Evolutionary conservation across 2,113 vertebrate genomes (phyloP), one percentile per base, ranked within the genome.

Genomic region (Zosterops borbonicus): DNA sequence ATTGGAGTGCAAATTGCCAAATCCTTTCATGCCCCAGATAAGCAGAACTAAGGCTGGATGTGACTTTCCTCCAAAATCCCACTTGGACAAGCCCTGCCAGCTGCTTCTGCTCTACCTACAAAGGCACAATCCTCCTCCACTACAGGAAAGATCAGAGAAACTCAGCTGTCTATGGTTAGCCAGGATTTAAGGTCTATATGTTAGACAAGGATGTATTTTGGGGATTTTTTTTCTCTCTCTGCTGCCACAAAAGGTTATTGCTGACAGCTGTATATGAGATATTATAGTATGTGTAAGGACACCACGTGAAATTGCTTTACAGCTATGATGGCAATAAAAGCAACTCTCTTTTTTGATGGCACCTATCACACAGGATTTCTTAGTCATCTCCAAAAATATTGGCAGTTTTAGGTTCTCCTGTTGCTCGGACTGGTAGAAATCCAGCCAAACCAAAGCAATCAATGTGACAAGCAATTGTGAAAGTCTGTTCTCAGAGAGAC

Each of bases 161-260:
- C 35, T 25, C 47, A 79, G 67, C 50, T 78, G 7, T 37, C 6
- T n/a, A 15, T n/a, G 60, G 55, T 53, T 78, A 65, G 46, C 14
- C 62, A 83, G 70, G 56, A 71, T 92, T 95, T 85, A 92, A 92
- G 67, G 35, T 64, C 71, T 89, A 53, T 50, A 14, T 50, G 49
- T 73, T 53, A 37, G 62, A 76, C 50, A 92, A 88, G 20, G 80
- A 73, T 0, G 16, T 49, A 77, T 95, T 88, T 92, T 0, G 5
- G 47, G 63, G 67, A 58, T 23, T 60, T 96, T 80, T 96, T 80
- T 94, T 90, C 82, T 80, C 70, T 90, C 67, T 85, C 53, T 73
- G 58, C 75, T 92, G 83, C 67, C 71, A 90, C 75, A 88, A 90
- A 88, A 95, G 37, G 49, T 92, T 94, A 88, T 65, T 90, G 86